phyloP scores from a whole-genome alignment of 2,888 invertebrate genomes.

The Calephelis perditalis region DNA sequence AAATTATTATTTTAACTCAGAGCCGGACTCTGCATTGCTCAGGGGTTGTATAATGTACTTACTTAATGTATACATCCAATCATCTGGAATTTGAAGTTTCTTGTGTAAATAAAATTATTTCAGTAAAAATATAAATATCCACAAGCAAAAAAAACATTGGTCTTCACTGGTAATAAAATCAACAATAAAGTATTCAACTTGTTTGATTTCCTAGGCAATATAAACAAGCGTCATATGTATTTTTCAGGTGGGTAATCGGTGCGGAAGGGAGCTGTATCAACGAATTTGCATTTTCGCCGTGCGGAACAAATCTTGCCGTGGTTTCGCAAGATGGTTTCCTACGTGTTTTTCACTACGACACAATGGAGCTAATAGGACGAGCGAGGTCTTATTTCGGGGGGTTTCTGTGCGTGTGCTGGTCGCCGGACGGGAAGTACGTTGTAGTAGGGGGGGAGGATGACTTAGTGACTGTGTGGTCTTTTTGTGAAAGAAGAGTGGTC shows the following conservation, averaged over 20 bases:
- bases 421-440: slow-evolving; percentile 96
- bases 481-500: slow-evolving; percentile 93
- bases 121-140: no score
- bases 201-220: no score
- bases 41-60: no score
- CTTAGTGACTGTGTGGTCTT: slow-evolving; percentile 97
- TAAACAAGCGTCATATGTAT: background rate
- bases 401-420: slow-evolving; percentile 98
- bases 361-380: slow-evolving; percentile 95
- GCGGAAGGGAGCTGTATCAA: slow-evolving; percentile 91
- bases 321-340: slow-evolving; percentile 97
- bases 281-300: slow-evolving; percentile 98
- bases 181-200: no score
- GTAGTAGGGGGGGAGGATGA: slow-evolving; percentile 99
- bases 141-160: no score
- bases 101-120: no score
- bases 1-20: no score
- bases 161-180: no score
- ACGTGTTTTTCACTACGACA: slow-evolving; percentile 97
- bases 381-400: slow-evolving; percentile 99
- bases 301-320: slow-evolving; percentile 93
- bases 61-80: no score
- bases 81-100: no score
- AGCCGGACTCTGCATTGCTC: no score
- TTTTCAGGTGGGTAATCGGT: slow-evolving; percentile 87